Base-by-base conservation (phyloP, 2,113 vertebrate genomes). In the Vulpes ferrilata region DNA sequence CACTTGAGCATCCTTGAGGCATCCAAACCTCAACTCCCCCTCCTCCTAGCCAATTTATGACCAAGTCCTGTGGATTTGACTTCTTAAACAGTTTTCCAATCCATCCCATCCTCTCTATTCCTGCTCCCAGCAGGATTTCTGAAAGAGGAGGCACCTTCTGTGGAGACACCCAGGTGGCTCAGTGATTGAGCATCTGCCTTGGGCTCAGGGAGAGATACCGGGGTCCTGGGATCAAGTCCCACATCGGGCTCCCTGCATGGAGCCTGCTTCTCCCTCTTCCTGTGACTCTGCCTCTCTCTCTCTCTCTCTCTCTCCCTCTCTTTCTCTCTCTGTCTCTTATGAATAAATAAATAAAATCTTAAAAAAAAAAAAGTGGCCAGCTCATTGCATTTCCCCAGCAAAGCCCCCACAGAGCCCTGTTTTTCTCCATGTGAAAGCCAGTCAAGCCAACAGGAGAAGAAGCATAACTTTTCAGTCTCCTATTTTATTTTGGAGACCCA, bases 401-500 rank as follows among this genome's bases (percentile, higher is more conserved):
- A 60, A 30, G 20, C 32, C 32, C 35, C 23, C 0, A 15, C 0
- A 57, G n/a, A 84, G 35, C 60, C 55, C 16, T 20, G 38, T 19
- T 81, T 78, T 51, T 25, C 32, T 48, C 62, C 67, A 35, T 23
- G 62, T 27, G 51, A 43, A 73, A 91, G 38, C 51, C 73, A 55
- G n/a, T n/a, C 27, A 10, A 6, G 15, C 9, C 3, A 0, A 51
- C 74, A 82, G 64, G n/a, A 93, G 12, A 84, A 35, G 16, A 22
- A 19, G 23, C 1, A 0, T 6, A 32, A 80, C 25, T 64, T 59
- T 90, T 84, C 51, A 57, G 64, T 38, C 48, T 6, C 16, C 53
- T 60, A 7, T 55, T 57, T 88, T 93, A 82, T 88, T 55, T 51
- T 12, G 5, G 81, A 82, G 67, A 53, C 74, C 64, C 94, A 97